Conservation (phyloP, 2,888 invertebrate genomes). For the Caenorhabditis afra region DNA sequence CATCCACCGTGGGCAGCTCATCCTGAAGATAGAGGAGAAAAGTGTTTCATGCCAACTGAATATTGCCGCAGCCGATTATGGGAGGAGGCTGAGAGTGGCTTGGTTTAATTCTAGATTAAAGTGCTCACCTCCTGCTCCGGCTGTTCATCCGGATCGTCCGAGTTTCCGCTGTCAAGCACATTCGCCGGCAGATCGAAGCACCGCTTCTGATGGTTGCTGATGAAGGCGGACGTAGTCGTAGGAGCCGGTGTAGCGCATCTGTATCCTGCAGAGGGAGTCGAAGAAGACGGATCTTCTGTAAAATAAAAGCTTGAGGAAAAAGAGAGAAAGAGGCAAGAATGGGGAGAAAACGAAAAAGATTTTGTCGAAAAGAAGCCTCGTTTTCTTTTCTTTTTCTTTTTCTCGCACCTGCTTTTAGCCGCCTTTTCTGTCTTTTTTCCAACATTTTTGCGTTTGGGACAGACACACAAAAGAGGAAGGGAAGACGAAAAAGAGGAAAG, state of each 20-base stretch:
- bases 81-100: too few relatives aligned
- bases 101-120: slow-evolving; percentile 14
- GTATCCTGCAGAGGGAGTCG: slow-evolving; percentile 7
- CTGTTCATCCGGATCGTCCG: neutral
- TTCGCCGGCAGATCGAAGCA: slow-evolving; percentile 12
- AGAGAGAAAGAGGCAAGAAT: slow-evolving; percentile 1
- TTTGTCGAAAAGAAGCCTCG: slow-evolving; percentile 2
- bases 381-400: slow-evolving; percentile 3
- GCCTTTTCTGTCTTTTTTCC: neutral
- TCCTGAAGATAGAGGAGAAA: slow-evolving; percentile 15
- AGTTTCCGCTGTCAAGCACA: neutral
- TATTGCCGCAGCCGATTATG: too few relatives aligned
- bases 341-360: slow-evolving; percentile 2
- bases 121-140: neutral
- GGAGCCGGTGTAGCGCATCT: neutral
- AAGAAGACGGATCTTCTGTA: slow-evolving; percentile 17
- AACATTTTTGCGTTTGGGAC: neutral
- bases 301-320: neutral
- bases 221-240: neutral
- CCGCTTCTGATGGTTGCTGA: neutral
- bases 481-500: slow-evolving; percentile 9
- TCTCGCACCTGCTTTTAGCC: slow-evolving; percentile 8
- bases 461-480: neutral
- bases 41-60: too few relatives aligned
- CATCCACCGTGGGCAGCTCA: neutral